Evolutionary conservation across 1,140 invertebrate species (phyloP), one percentile per base, ranked within the genome.

Genomic region (Armadillidium nasatum): DNA sequence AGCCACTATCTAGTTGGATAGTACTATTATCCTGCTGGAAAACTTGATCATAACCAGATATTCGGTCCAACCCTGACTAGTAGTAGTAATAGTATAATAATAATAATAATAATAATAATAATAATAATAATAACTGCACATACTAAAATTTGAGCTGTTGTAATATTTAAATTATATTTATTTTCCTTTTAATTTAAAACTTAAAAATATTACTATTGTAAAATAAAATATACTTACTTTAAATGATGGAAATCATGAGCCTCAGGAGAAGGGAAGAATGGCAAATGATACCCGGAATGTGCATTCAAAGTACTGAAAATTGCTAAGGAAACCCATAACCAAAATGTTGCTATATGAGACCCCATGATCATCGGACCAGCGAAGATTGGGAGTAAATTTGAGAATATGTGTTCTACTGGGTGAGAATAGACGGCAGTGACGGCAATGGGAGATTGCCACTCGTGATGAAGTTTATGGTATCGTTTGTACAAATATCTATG

Each of bases 221-320:
- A n/a, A 33, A 33, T 33, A 6, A 33, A 33, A 33, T 33, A 33
- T 33, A 85, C 87, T 87, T 85, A 94, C 93, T 93, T 94, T 54
- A 93, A 85, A 84, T 96, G 94, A 85, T 96, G 94, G 84, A 92
- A 95, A 85, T 95, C 94, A 83, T 96, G 94, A 1, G 92, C 91
- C 85, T 95, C 93, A n/a, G 93, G 93, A 33, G 92, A 94, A 9
- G 92, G 91, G 82, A 95, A 90, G 82, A 95, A 92, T 0, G 94
- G 94, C 81, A 95, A 87, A 85, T 96, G 94, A 82, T 95, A 95
- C 7, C 94, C 94, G 69, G 91, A 93, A 83, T 96, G 94, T 19
- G 92, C 89, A 82, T 94, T 93, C 7, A 94, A 87, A 0, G 93
- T 95, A 4, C 90, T 92, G 10, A 93, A 83, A 76, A 93, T 89